A percentile compares a stretch with the other conserved stretches of the same genome.
phyloP scores from a whole-genome alignment of 30 jellyfish, hydroid and myxozoan species.

The Nemopilema nomurai region DNA sequence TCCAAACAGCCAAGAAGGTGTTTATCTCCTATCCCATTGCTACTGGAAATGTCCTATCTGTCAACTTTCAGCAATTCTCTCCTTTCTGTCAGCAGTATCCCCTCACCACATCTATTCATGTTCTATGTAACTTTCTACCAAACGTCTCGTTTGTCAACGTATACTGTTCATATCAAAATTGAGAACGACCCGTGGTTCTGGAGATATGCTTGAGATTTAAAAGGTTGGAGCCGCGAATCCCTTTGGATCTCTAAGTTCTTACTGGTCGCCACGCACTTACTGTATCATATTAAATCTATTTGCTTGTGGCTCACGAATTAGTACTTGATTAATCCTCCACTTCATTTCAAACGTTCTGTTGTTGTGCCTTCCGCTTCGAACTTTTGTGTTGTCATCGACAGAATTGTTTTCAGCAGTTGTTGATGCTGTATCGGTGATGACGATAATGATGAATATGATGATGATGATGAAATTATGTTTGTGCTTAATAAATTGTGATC shows the following conservation, averaged over 20 bases:
- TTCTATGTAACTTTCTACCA: not conserved
- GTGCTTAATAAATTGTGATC: too few species aligned
- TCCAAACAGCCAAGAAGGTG: too few species aligned
- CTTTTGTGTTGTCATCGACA: not conserved
- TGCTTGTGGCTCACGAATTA: conserved; percentile 7
- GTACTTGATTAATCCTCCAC: conserved; percentile 7
- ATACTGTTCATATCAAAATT: not conserved
- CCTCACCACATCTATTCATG: not conserved
- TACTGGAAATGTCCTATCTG: not conserved
- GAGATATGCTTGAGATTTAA: conserved; percentile 1
- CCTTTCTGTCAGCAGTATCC: not conserved
- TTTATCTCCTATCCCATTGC: too few species aligned
- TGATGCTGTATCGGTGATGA: not conserved
- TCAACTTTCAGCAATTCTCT: not conserved
- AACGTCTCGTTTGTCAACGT: not conserved
- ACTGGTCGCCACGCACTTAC: not conserved
- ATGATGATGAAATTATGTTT: too few species aligned
- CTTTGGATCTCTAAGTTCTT: conserved; percentile 2
- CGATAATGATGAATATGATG: too few species aligned
- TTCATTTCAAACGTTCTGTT: conserved; percentile 7
- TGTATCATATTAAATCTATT: conserved; percentile 16
- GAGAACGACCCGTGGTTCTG: not conserved
- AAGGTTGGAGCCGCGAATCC: conserved; percentile 3
- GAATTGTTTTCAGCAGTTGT: not conserved
- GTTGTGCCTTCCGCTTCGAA: not conserved